Evolutionary conservation across 2,888 invertebrate genomes (phyloP).

Genomic region (Xestia xanthographa): DNA sequence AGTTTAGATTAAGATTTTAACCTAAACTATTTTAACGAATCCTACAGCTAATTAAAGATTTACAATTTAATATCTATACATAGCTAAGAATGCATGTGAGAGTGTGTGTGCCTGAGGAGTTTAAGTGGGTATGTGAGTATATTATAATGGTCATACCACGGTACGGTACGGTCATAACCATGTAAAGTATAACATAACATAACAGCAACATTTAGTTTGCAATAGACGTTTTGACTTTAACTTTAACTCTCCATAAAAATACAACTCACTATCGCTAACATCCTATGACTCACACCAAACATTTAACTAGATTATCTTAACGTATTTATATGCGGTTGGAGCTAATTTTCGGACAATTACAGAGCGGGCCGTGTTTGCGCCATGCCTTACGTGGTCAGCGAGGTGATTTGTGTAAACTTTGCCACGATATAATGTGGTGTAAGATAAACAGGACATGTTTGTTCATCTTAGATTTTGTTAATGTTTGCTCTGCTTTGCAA

Average conservation of each 20-base stretch:
- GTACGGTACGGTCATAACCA: too few species aligned
- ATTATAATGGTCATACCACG: too few species aligned
- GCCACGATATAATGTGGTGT: slow-evolving; percentile 43
- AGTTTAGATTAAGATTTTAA: too few species aligned
- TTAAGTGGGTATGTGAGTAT: too few species aligned
- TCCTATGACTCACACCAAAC: slow-evolving; percentile 66
- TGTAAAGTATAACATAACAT: too few species aligned
- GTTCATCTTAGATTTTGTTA: slow-evolving; percentile 32
- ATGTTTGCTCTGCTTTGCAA: neutral
- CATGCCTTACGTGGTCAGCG: slow-evolving; percentile 70
- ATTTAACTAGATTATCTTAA: slow-evolving; percentile 85
- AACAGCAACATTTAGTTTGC: too few species aligned
- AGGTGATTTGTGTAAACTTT: slow-evolving; percentile 67
- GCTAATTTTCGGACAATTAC: slow-evolving; percentile 90
- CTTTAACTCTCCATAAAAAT: neutral
- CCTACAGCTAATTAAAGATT: too few species aligned
- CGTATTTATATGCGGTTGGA: slow-evolving; percentile 89
- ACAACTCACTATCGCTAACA: slow-evolving; percentile 29
- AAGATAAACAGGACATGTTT: slow-evolving; percentile 45
- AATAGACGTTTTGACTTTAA: too few species aligned
- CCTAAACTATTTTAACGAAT: too few species aligned
- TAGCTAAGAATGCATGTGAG: too few species aligned
- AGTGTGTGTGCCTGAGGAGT: too few species aligned
- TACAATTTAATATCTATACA: too few species aligned
- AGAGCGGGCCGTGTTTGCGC: slow-evolving; percentile 77